Conservation (phyloP, 2,888 invertebrate genomes). For the Plebejus melissa region DNA sequence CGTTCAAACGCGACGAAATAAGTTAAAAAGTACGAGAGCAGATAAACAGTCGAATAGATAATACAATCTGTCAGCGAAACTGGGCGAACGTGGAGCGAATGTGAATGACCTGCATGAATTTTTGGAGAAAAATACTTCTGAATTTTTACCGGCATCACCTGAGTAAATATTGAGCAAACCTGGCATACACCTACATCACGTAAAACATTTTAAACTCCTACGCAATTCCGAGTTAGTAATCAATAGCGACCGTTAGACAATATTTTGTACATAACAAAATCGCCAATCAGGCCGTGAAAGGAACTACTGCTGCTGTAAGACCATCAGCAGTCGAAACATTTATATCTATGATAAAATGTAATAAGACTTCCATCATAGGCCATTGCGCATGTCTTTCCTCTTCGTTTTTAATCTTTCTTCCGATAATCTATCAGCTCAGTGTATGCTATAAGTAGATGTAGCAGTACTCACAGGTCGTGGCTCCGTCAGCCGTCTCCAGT, state of each 20-base stretch:
- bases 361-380: too few relatives aligned
- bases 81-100: slow-evolving; percentile 3
- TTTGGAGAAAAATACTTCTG: neutral
- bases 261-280: neutral
- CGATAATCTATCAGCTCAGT: neutral
- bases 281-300: neutral
- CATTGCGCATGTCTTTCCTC: neutral
- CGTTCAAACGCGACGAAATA: neutral
- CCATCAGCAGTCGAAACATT: neutral
- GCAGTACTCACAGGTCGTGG: slow-evolving; percentile 46
- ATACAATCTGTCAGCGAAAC: slow-evolving; percentile 15
- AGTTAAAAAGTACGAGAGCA: slow-evolving; percentile 9
- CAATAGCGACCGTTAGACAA: neutral
- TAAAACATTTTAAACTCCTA: neutral
- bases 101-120: neutral
- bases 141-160: neutral
- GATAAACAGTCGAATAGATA: neutral
- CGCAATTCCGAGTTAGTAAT: neutral
- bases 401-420: neutral
- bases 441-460: neutral
- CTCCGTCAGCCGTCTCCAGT: slow-evolving; percentile 64
- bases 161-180: neutral
- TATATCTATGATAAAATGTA: too few relatives aligned
- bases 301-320: neutral
- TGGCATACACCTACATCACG: neutral